Conservation (phyloP, 2,797 vertebrate species). For the Pristis pectinata region DNA sequence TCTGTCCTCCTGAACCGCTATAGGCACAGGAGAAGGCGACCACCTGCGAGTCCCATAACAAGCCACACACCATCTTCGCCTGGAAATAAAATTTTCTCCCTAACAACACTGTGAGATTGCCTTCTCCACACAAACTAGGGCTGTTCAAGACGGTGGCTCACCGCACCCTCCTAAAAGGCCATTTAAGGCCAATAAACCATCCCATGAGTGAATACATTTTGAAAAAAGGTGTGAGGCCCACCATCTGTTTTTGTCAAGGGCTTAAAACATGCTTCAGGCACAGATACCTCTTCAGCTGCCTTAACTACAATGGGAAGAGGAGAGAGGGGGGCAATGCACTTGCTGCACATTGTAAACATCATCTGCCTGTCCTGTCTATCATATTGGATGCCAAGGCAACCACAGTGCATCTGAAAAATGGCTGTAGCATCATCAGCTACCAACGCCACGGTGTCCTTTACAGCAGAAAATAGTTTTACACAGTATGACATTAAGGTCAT, state of each 20-base stretch:
- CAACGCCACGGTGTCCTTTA: neutral
- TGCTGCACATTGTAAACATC: neutral
- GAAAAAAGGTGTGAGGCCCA: neutral
- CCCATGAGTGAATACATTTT: neutral
- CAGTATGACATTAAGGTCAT: neutral
- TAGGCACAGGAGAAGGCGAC: neutral
- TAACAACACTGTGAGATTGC: no score
- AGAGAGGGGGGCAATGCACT: neutral
- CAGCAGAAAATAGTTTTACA: neutral
- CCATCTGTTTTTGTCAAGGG: neutral
- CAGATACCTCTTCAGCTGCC: neutral
- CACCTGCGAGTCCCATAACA: neutral
- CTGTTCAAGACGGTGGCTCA: neutral
- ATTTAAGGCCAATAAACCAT: neutral
- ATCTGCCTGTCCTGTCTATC: no score
- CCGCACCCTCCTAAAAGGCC: neutral
- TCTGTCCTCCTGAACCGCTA: no score
- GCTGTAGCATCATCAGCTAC: neutral
- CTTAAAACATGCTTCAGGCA: neutral
- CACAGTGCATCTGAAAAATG: neutral
- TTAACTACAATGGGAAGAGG: no score
- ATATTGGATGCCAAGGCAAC: neutral
- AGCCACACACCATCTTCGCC: neutral
- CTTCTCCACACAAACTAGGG: neutral
- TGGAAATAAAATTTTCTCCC: neutral